Evolutionary conservation across 2,113 vertebrate species (phyloP).

Genomic region (Erythrolamprus reginae): DNA sequence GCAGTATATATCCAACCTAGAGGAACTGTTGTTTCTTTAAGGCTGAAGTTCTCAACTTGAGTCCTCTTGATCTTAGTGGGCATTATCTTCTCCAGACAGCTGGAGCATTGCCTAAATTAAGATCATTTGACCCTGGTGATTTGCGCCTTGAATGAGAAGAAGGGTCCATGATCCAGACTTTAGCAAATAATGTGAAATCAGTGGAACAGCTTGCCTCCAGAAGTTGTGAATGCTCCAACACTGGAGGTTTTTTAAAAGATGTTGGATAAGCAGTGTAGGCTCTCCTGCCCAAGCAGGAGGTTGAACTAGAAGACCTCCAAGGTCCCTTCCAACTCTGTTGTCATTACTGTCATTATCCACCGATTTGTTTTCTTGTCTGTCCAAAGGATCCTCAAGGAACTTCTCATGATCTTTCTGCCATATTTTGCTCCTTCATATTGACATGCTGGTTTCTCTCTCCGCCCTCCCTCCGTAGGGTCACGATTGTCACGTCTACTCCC

Average conservation of each 20-base stretch:
- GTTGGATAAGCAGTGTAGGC: too few relatives aligned
- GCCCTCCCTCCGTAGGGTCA: constrained; percentile 70
- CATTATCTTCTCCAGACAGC: neutral
- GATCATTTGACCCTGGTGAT: neutral
- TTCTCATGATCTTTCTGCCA: neutral
- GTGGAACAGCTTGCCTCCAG: too few relatives aligned
- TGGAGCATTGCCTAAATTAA: neutral
- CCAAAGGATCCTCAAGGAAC: neutral
- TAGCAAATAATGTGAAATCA: too few relatives aligned
- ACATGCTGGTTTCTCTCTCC: neutral
- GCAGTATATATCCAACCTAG: neutral
- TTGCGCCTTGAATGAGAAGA: neutral
- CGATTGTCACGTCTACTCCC: constrained; percentile 77
- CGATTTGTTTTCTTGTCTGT: neutral
- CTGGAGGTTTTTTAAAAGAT: too few relatives aligned
- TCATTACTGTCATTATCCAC: too few relatives aligned
- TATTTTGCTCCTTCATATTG: neutral
- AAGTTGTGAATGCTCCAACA: too few relatives aligned
- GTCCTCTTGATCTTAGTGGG: neutral
- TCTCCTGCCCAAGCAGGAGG: too few relatives aligned
- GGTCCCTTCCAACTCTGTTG: too few relatives aligned
- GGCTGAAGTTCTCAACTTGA: neutral
- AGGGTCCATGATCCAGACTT: neutral
- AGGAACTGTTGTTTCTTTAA: neutral
- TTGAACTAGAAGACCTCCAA: too few relatives aligned